Base-by-base conservation (phyloP, 2,797 vertebrate species). In the Spheniscus humboldti region DNA sequence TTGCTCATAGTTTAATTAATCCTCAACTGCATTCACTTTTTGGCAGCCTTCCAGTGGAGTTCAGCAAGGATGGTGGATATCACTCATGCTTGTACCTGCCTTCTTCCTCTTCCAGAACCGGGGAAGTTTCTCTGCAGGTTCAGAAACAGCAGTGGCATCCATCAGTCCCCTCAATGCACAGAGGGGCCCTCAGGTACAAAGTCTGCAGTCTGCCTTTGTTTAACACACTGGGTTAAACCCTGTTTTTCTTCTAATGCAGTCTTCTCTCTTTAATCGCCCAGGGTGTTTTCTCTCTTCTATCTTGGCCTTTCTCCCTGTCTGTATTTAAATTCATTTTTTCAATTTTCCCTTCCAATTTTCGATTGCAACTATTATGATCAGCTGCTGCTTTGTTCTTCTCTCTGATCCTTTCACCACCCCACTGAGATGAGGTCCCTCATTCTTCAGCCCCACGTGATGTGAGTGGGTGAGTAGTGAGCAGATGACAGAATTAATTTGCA, bases 401-500 rank as follows among this genome's bases (percentile, higher is more conserved):
- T 74, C 92, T 86, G 73, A 57, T 94, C 62, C 63, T 94, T 94
- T 94, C 84, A 83, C 90, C 82, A 52, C 50, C 47, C 19, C 9
- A 37, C 41, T 59, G 92, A 90, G 80, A 56, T 76, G 86, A 96
- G 80, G 71, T 94, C 85, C 63, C 74, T 89, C 68, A 50, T 86
- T 90, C 88, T 81, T 80, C 86, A 97, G 53, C 57, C 45, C 62
- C 86, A 85, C 0, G 18, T 96, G 93, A 94, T 80, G 30, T 37
- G 85, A 93, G 92, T 88, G 83, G 88, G 85, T 87, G 95, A 90
- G 78, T 66, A 79, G 55, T 13, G 62, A 92, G 62, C 43, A 84
- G 82, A 82, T 96, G 93, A 96, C 79, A 94, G 85, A 94, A 86
- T 84, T 95, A 93, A 90, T 97, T 96, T 94, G 92, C 78, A 96